Conservation (phyloP, 2,888 invertebrate genomes). For the Endomychus coccineus region DNA sequence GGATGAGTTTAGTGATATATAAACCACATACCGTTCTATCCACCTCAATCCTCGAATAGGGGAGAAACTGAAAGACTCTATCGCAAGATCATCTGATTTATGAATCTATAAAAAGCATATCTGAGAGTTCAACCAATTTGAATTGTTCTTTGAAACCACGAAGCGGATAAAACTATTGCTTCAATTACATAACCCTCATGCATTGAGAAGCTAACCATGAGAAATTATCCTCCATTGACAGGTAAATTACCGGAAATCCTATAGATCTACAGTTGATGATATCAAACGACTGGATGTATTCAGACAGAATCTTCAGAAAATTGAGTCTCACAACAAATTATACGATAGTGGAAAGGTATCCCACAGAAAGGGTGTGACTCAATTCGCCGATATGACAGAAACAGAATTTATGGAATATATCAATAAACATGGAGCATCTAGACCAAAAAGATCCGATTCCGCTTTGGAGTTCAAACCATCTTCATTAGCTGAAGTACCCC, state of each 20-base stretch:
- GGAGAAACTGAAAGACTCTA: no score
- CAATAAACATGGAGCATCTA: constrained; percentile 36
- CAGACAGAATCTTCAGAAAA: constrained; percentile 77
- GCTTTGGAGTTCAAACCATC: not conserved
- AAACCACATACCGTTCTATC: no score
- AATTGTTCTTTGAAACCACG: no score
- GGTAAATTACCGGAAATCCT: constrained; percentile 43
- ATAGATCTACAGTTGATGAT: constrained; percentile 67
- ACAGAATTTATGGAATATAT: constrained; percentile 64
- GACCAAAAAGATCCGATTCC: not conserved
- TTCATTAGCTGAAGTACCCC: constrained; percentile 35
- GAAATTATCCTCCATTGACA: no score
- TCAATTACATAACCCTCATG: no score
- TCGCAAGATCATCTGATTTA: no score
- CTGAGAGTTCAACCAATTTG: no score
- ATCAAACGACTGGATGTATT: constrained; percentile 81
- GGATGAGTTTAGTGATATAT: no score
- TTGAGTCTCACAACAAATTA: constrained; percentile 75
- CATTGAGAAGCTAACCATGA: no score
- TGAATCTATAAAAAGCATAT: no score
- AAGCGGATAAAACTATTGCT: no score
- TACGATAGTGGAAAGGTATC: constrained; percentile 58
- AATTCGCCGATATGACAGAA: constrained; percentile 80
- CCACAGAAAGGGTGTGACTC: constrained; percentile 67
- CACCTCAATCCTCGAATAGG: no score